Conservation (phyloP, 2,797 vertebrate genomes). For the Syngnathus rostellatus region DNA sequence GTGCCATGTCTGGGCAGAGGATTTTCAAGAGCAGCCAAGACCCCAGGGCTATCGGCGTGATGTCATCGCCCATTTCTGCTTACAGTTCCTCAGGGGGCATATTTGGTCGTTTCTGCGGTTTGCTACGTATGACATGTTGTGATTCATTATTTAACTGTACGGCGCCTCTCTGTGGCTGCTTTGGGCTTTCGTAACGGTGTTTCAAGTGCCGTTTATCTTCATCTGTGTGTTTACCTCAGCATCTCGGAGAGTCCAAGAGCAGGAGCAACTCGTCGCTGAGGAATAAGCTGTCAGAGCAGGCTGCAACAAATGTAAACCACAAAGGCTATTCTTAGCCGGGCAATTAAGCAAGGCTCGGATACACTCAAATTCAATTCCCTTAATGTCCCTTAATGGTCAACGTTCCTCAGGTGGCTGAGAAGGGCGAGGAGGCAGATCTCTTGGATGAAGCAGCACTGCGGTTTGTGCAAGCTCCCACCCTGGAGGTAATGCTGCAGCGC, state of each 20-base stretch:
- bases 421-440: slow-evolving; percentile 55
- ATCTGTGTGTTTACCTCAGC: slow-evolving; percentile 41
- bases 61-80: background rate
- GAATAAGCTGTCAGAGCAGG: slow-evolving; percentile 35
- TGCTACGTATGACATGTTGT: background rate
- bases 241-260: slow-evolving; percentile 51
- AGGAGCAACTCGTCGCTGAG: slow-evolving; percentile 24
- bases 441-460: slow-evolving; percentile 57
- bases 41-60: background rate
- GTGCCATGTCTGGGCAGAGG: background rate
- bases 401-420: slow-evolving; percentile 49
- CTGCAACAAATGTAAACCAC: slow-evolving; percentile 57
- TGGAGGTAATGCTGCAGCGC: slow-evolving; percentile 85
- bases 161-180: background rate
- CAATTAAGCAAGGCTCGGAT: background rate
- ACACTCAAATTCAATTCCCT: slow-evolving; percentile 1
- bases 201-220: slow-evolving; percentile 6
- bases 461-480: slow-evolving; percentile 49
- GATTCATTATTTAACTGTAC: background rate
- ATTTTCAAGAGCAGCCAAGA: background rate
- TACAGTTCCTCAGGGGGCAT: background rate
- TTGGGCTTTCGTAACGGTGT: background rate
- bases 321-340: slow-evolving; percentile 1
- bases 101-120: background rate
- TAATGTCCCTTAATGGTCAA: background rate